A percentile compares a stretch with the other conserved stretches of the same genome.
These are phyloP conservation scores for Drymonia ruficornis DNA, from an alignment of 2,888 invertebrate species.

Conservation along the genomic window DNA sequence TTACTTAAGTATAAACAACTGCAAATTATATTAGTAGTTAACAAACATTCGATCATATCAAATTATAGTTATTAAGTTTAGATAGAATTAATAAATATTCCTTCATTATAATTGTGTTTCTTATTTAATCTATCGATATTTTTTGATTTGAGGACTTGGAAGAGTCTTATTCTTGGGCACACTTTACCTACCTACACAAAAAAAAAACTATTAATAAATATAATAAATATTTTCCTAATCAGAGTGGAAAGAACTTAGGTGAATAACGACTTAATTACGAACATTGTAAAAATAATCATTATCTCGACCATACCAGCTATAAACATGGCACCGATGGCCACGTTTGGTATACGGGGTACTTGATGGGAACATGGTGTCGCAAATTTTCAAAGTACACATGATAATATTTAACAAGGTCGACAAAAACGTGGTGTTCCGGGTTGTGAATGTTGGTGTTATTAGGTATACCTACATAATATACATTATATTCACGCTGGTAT, in stretches of 20 bases:
- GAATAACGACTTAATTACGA: too few species aligned
- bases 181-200: too few species aligned
- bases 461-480: too few species aligned
- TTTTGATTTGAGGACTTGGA: too few species aligned
- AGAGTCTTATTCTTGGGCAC: too few species aligned
- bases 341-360: conserved; percentile 9
- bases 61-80: background rate
- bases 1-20: too few species aligned
- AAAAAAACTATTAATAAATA: too few species aligned
- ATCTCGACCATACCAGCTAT: background rate
- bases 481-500: too few species aligned
- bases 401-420: conserved; percentile 22
- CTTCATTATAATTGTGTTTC: background rate
- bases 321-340: background rate
- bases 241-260: too few species aligned
- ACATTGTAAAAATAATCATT: too few species aligned
- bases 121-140: background rate
- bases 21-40: too few species aligned
- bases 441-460: background rate
- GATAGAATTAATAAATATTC: background rate
- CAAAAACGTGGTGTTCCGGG: conserved; percentile 27
- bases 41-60: background rate
- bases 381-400: conserved; percentile 31
- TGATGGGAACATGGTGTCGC: conserved; percentile 17
- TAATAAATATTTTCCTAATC: too few species aligned